phyloP scores from a whole-genome alignment of 2,113 vertebrate genomes.

The Malurus elegans region DNA sequence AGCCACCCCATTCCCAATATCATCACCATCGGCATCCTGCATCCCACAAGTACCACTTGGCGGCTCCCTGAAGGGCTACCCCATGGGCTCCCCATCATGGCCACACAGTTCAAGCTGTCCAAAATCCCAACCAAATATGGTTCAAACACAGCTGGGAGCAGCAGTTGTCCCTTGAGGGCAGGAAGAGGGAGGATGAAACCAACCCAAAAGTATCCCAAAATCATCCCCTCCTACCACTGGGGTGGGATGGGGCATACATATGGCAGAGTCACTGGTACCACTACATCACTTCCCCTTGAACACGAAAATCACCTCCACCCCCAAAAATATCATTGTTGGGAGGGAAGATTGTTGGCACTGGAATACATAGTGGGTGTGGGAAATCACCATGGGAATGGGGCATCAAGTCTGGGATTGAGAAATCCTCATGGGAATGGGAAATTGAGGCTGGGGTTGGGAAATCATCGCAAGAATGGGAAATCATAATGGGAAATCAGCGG shows the following conservation, averaged over 20 bases:
- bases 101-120: background rate
- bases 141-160: background rate
- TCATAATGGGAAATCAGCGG: background rate
- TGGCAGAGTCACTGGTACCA: accelerated
- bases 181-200: background rate
- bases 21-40: background rate
- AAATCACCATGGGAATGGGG: background rate
- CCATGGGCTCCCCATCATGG: accelerated
- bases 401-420: background rate
- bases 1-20: no score
- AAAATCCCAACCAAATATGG: no score
- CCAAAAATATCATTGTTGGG: accelerated
- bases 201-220: background rate
- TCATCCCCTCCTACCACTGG: accelerated
- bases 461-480: accelerated
- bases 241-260: accelerated
- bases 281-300: background rate
- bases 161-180: background rate
- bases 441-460: background rate
- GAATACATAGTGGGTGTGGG: accelerated
- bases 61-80: no score
- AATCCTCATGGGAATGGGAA: background rate
- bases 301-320: accelerated
- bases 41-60: background rate
- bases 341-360: background rate